Evolutionary conservation across 2,888 invertebrate genomes (phyloP).

Genomic region (Halocaridina rubra): DNA sequence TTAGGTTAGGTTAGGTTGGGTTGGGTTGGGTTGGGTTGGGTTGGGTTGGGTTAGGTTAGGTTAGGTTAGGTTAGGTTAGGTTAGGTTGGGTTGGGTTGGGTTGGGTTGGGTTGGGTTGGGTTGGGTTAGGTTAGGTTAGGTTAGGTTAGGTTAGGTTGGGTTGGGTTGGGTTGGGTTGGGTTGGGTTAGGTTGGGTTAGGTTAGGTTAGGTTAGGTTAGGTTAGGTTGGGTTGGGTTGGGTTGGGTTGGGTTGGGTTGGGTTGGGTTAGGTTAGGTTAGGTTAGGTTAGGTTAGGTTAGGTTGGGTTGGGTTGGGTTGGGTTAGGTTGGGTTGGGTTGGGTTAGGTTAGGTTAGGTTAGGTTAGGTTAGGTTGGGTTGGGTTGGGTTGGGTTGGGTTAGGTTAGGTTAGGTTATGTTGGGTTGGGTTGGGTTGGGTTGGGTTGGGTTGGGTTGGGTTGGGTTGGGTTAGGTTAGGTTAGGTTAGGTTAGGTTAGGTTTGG

Average conservation of each 20-base stretch:
- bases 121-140: constrained; percentile 54
- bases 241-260: constrained; percentile 45
- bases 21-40: constrained; percentile 48
- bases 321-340: constrained; percentile 50
- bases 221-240: constrained; percentile 33
- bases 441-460: constrained; percentile 36
- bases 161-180: constrained; percentile 40
- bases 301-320: constrained; percentile 49
- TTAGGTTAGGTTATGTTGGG: too few relatives aligned
- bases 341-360: constrained; percentile 48
- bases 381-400: constrained; percentile 42
- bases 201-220: constrained; percentile 18
- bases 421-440: constrained; percentile 43
- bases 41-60: constrained; percentile 41
- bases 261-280: constrained; percentile 45
- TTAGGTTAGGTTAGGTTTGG: too few relatives aligned
- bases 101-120: constrained; percentile 46
- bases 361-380: constrained; percentile 32
- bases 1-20: constrained; percentile 44
- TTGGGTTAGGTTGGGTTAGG: neutral
- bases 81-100: constrained; percentile 44
- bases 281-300: constrained; percentile 47
- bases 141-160: constrained; percentile 42
- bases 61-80: constrained; percentile 7
- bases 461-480: too few relatives aligned